Conservation (phyloP, 1,140 invertebrate species). For the Thaumetopoea pityocampa region DNA sequence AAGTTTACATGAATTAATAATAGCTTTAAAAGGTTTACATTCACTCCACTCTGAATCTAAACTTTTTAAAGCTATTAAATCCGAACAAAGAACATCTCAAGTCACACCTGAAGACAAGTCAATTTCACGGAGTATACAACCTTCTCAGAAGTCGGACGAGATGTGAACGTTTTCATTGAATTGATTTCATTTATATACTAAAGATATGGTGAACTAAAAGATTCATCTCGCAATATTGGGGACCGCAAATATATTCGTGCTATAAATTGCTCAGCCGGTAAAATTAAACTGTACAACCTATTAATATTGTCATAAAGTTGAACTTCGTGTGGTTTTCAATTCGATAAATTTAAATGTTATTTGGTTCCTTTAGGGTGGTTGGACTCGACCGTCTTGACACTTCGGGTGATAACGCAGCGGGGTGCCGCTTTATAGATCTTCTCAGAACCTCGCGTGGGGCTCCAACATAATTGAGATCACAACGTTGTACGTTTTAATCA, state of each 20-base stretch:
- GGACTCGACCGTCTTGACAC: conserved; percentile 68
- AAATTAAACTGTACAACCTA: conserved; percentile 7
- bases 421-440: conserved; percentile 55
- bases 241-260: conserved; percentile 39
- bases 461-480: conserved; percentile 53
- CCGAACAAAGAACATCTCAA: conserved; percentile 40
- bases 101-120: conserved; percentile 44
- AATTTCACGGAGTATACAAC: conserved; percentile 34
- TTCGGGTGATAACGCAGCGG: conserved; percentile 65
- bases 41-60: too few species aligned
- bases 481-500: conserved; percentile 56
- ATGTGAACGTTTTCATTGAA: conserved; percentile 52
- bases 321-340: conserved; percentile 7
- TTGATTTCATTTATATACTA: conserved; percentile 31
- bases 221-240: conserved; percentile 48
- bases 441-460: conserved; percentile 61
- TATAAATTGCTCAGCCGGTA: neutral
- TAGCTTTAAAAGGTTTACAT: too few species aligned
- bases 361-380: conserved; percentile 49
- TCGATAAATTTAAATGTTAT: conserved; percentile 7
- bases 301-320: conserved; percentile 14
- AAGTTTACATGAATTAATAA: too few species aligned
- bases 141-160: conserved; percentile 45
- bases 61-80: too few species aligned
- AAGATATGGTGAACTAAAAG: conserved; percentile 39